Conservation (phyloP, 1,140 invertebrate species). For the Lordiphosa stackelbergi region DNA sequence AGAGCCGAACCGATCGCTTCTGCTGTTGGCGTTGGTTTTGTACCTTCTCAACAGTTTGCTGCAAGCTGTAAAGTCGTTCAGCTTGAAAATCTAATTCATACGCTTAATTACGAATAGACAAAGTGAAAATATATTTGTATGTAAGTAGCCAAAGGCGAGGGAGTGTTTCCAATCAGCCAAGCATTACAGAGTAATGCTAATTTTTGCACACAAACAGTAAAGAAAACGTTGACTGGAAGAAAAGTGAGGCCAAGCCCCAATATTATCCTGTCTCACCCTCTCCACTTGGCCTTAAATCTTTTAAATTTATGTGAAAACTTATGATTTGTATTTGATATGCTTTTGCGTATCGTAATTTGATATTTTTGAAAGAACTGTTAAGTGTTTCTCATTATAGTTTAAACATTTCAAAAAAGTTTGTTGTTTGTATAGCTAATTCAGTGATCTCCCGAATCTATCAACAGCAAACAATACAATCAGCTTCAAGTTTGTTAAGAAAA, state of each 20-base stretch:
- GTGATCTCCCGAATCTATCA: too few relatives aligned
- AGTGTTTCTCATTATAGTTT: too few relatives aligned
- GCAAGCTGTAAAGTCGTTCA: slow-evolving; percentile 50
- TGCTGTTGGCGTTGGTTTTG: slow-evolving; percentile 8
- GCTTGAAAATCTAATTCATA: slow-evolving; percentile 69
- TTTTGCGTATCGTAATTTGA: too few relatives aligned
- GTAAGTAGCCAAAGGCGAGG: slow-evolving; percentile 15
- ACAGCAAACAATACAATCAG: too few relatives aligned
- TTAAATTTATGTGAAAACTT: too few relatives aligned
- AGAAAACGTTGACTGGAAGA: not conserved
- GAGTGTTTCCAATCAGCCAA: slow-evolving; percentile 18
- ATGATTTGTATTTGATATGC: too few relatives aligned
- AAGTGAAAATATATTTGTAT: slow-evolving; percentile 50
- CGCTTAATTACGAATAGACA: slow-evolving; percentile 48
- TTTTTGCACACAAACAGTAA: slow-evolving; percentile 21
- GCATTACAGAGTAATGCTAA: slow-evolving; percentile 33
- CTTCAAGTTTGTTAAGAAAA: too few relatives aligned
- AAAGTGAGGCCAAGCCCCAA: slow-evolving; percentile 1
- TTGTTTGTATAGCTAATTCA: too few relatives aligned
- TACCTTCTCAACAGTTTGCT: slow-evolving; percentile 9
- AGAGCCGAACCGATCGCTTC: slow-evolving; percentile 61
- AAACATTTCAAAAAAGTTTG: too few relatives aligned
- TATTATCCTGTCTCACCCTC: too few relatives aligned
- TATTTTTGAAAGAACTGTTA: too few relatives aligned
- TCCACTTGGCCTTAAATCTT: too few relatives aligned